Evolutionary conservation across 2,888 invertebrate genomes (phyloP).

Genomic region (Chymomyza fuscimana): DNA sequence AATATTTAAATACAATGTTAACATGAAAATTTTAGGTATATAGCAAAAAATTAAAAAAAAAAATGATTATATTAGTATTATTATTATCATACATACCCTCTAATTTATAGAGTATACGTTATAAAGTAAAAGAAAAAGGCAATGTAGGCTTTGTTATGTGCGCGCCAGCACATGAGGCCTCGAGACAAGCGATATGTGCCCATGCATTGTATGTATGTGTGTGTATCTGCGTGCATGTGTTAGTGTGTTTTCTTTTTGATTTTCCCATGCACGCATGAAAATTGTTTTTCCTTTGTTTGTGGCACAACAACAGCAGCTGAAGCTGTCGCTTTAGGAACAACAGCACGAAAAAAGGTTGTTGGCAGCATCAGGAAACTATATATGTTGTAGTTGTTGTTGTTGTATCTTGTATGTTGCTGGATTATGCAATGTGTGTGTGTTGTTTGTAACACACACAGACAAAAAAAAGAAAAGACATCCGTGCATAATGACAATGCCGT

Average conservation of each 20-base stretch:
- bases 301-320: constrained; percentile 28
- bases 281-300: constrained; percentile 71
- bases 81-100: not conserved
- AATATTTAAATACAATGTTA: no score
- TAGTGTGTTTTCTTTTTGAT: constrained; percentile 54
- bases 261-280: constrained; percentile 68
- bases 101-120: not conserved
- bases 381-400: constrained; percentile 3
- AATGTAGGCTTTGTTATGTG: constrained; percentile 62
- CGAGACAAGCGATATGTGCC: constrained; percentile 19
- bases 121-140: constrained; percentile 16
- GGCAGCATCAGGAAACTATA: constrained; percentile 67
- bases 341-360: constrained; percentile 57
- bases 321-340: constrained; percentile 13
- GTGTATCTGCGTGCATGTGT: constrained; percentile 12
- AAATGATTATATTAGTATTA: no score
- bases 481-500: not conserved
- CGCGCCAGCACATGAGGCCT: not conserved
- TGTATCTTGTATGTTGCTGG: not conserved
- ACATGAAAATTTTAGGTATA: no score
- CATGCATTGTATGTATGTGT: not conserved
- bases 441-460: constrained; percentile 1
- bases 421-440: not conserved
- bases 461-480: not conserved
- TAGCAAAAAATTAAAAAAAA: no score